Percentiles rank a stretch among this genome's conserved stretches.
phyloP scores from a whole-genome alignment of 2,888 invertebrate genomes.

The Acronicta leporina region DNA sequence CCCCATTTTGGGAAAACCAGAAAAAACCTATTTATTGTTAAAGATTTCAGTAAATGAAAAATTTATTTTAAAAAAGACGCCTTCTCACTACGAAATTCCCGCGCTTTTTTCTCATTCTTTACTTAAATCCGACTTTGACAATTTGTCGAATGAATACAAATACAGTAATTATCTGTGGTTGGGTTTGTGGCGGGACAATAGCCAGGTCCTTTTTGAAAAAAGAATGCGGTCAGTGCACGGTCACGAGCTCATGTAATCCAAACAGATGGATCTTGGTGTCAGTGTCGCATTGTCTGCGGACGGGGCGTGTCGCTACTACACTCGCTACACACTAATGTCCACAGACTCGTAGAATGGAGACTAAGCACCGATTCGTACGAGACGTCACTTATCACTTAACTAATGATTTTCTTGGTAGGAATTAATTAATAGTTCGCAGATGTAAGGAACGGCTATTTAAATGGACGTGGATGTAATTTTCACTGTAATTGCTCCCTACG shows the following conservation, averaged over 20 bases:
- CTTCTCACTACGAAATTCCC: too few relatives aligned
- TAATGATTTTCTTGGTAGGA: conserved; percentile 50
- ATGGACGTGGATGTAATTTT: conserved; percentile 31
- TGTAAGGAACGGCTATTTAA: conserved; percentile 27
- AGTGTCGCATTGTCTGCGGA: conserved; percentile 62
- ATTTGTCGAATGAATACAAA: conserved; percentile 43
- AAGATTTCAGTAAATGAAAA: too few relatives aligned
- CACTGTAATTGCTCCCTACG: conserved; percentile 21
- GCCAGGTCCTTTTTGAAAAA: conserved; percentile 60
- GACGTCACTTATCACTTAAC: conserved; percentile 54
- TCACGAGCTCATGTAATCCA: conserved; percentile 78
- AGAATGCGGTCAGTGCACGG: conserved; percentile 69
- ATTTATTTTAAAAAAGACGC: too few relatives aligned
- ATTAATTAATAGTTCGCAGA: conserved; percentile 54
- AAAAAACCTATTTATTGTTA: too few relatives aligned
- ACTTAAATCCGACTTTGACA: background rate
- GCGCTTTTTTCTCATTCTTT: too few relatives aligned
- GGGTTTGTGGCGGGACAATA: conserved; percentile 57
- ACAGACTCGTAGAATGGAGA: conserved; percentile 29
- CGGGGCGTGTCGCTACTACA: conserved; percentile 56
- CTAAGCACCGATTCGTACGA: conserved; percentile 36
- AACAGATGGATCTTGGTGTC: conserved; percentile 79
- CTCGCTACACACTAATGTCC: conserved; percentile 45
- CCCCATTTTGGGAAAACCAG: too few relatives aligned
- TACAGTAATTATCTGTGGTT: conserved; percentile 45